These are phyloP conservation scores for Brenthis ino DNA, from an alignment of 2,888 invertebrate genomes.

Conservation along the genomic window DNA sequence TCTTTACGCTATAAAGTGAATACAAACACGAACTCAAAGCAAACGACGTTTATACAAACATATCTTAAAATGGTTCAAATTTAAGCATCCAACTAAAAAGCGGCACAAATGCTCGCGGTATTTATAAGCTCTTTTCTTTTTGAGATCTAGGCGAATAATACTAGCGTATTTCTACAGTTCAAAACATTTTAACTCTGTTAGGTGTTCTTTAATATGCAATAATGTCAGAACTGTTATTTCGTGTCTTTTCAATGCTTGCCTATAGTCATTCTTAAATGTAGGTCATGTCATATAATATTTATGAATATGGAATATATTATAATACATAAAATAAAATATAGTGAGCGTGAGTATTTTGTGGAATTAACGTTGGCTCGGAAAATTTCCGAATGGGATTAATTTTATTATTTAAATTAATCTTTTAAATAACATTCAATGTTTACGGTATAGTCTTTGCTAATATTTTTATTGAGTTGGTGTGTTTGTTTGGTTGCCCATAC, in stretches of 20 bases:
- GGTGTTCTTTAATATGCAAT: background rate
- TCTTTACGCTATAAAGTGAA: conserved; percentile 6
- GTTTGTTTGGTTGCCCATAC: too few species aligned
- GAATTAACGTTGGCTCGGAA: conserved; percentile 9
- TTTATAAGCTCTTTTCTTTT: conserved; percentile 18
- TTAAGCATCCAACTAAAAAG: conserved; percentile 14
- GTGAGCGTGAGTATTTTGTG: background rate
- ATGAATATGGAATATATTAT: background rate
- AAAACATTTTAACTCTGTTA: conserved; percentile 13
- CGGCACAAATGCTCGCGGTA: conserved; percentile 10
- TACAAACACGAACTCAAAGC: conserved; percentile 9
- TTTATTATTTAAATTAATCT: too few species aligned
- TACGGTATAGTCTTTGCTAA: too few species aligned
- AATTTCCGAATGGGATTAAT: too few species aligned
- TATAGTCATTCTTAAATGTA: background rate
- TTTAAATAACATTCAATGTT: too few species aligned
- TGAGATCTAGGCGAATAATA: background rate
- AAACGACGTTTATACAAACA: conserved; percentile 2
- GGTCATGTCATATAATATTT: conserved; percentile 4
- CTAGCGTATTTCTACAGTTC: conserved; percentile 1
- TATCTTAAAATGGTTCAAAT: conserved; percentile 14
- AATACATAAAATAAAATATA: background rate
- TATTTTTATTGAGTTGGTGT: too few species aligned
- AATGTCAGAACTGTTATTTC: conserved; percentile 1
- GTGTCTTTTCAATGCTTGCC: too few species aligned